Conservation (phyloP, 1,140 invertebrate species). For the Ips nitidus region DNA sequence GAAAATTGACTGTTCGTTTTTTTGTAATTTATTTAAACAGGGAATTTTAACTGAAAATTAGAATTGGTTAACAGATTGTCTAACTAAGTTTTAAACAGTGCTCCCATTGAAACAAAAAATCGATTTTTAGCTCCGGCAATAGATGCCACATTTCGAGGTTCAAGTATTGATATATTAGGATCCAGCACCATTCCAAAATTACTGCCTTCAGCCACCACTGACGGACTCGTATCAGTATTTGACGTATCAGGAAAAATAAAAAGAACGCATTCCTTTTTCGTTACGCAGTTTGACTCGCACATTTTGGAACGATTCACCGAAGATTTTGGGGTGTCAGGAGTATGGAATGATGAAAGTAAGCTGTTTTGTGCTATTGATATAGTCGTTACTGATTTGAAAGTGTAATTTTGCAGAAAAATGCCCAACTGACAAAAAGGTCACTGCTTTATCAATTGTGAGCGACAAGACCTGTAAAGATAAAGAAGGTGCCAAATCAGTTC, state of each 20-base stretch:
- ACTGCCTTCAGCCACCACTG: conserved; percentile 45
- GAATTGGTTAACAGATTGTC: not conserved
- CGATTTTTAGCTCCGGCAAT: conserved; percentile 62
- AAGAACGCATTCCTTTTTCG: conserved; percentile 49
- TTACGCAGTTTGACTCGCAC: conserved; percentile 50
- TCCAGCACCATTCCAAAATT: conserved; percentile 44
- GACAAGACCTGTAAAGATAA: conserved; percentile 39
- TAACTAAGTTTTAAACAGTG: not conserved
- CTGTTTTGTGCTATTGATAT: not conserved
- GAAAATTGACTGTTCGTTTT: not conserved
- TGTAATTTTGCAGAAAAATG: conserved; percentile 36
- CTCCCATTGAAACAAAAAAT: not conserved
- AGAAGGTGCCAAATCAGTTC: conserved; percentile 21
- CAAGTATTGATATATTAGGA: conserved; percentile 43
- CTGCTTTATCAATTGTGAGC: conserved; percentile 58
- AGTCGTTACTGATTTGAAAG: conserved; percentile 6
- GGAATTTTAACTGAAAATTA: not conserved
- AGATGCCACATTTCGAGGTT: conserved; percentile 48
- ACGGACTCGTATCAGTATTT: conserved; percentile 52
- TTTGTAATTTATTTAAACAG: no score
- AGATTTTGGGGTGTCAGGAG: conserved; percentile 46
- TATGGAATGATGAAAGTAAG: conserved; percentile 42
- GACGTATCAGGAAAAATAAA: conserved; percentile 50
- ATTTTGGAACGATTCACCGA: conserved; percentile 49
- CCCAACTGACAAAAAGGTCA: conserved; percentile 53